phyloP scores from a whole-genome alignment of 2,113 vertebrate genomes.

The Montifringilla adamsi region DNA sequence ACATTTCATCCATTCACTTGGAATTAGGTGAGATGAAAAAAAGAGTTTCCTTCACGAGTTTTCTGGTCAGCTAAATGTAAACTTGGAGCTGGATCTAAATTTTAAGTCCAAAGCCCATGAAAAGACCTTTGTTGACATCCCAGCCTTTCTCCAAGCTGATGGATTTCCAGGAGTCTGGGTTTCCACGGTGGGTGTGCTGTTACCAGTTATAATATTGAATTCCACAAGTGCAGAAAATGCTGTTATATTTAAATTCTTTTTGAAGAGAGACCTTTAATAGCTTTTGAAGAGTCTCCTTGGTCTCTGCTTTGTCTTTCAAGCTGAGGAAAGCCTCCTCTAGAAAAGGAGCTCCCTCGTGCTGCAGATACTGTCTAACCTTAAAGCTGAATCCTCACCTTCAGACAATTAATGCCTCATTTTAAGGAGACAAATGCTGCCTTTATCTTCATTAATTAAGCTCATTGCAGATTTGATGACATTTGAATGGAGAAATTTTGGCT shows the following conservation, averaged over 20 bases:
- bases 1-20: accelerated
- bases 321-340: background rate
- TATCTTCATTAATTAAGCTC: background rate
- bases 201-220: background rate
- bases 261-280: background rate
- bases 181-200: accelerated
- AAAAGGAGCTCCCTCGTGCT: background rate
- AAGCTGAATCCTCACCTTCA: background rate
- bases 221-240: background rate
- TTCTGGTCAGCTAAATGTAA: background rate
- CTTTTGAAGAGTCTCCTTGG: background rate
- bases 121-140: background rate
- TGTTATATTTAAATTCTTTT: background rate
- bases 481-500: background rate
- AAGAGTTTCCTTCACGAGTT: background rate
- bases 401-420: background rate
- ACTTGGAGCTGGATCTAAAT: background rate
- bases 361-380: background rate
- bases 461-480: background rate
- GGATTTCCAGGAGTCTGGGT: background rate
- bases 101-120: too few relatives aligned
- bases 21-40: background rate
- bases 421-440: background rate
- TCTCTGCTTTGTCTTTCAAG: background rate
- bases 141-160: background rate